Conservation (phyloP, 2,888 invertebrate genomes). For the Sphaerophoria rueppellii region DNA sequence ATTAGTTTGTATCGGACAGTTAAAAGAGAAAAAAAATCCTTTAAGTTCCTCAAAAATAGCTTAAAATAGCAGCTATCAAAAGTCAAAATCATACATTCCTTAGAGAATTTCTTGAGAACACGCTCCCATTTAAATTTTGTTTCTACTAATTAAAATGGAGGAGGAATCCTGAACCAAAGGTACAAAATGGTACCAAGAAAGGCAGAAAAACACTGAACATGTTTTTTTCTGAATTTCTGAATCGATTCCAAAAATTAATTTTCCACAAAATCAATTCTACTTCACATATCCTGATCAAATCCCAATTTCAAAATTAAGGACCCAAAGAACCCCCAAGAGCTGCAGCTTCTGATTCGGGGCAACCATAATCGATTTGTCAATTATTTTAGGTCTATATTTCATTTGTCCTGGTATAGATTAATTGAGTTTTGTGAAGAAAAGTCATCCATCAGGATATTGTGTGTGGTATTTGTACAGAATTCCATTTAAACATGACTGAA, state of each 20-base stretch:
- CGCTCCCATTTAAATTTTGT: no score
- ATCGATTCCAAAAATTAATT: no score
- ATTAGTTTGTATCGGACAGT: neutral
- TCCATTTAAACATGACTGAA: neutral
- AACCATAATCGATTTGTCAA: slow-evolving; percentile 11
- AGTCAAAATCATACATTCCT: no score
- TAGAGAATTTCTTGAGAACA: no score
- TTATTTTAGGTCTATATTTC: slow-evolving; percentile 1
- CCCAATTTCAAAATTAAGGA: neutral
- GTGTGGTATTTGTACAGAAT: neutral
- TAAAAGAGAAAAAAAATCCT: neutral
- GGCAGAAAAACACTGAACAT: no score
- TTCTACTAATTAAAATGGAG: no score
- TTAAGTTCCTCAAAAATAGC: no score
- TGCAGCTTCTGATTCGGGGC: neutral
- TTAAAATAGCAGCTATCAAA: no score
- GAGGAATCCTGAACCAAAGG: no score
- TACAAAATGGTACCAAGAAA: no score
- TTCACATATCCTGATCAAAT: neutral
- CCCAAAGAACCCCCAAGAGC: neutral
- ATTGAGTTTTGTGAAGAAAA: slow-evolving; percentile 26
- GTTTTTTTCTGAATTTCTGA: no score
- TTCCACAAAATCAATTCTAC: no score
- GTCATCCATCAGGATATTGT: slow-evolving; percentile 8
- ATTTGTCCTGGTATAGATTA: neutral